Evolutionary conservation across 2,888 invertebrate genomes (phyloP), one percentile per base, ranked within the genome.

Genomic region (Choreutis nemorana): DNA sequence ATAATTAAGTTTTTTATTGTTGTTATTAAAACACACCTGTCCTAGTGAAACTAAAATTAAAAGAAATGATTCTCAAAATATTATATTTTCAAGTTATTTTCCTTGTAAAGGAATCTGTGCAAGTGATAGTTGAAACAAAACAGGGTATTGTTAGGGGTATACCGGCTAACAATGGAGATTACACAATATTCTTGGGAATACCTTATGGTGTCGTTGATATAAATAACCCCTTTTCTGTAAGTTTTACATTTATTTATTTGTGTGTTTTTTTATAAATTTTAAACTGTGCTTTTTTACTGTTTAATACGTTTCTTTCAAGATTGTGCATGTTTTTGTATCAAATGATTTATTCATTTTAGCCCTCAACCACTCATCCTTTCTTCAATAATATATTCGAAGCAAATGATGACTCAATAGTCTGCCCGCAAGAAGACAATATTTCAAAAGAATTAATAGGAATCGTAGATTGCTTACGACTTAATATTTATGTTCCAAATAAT

Each of bases 381-480:
- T 46, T 45, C 23, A 32, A 45, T 0, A 29, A 36, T 2, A 30
- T 38, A 5, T 50, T 48, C 26, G 35, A 46, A 12, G 50, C 51
- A 0, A 37, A 23, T 20, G 41, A 54, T 9, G 56, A 54, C 23
- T 38, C 45, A 2, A 36, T 42, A 1, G 43, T 50, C n/a, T 58
- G 57, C 21, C 55, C 55, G 7, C 55, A 57, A 44, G 28, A 37
- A 4, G 50, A 52, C 24, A 36, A 44, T 23, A 32, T 59, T 58
- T 2, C 27, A 24, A 28, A 28, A 18, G 14, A 60, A 3, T 39
- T 45, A 50, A 29, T 65, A 49, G 44, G 73, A 66, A 10, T 54
- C 25, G 63, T 73, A 33, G 77, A 78, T 42, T 85, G 85, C 34
- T 60, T 85, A 2, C 81, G 78, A 35, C 41, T 85, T 8, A 85